Evolutionary conservation across 2,113 vertebrate species (phyloP).

Genomic region (Corydoras maculifer): DNA sequence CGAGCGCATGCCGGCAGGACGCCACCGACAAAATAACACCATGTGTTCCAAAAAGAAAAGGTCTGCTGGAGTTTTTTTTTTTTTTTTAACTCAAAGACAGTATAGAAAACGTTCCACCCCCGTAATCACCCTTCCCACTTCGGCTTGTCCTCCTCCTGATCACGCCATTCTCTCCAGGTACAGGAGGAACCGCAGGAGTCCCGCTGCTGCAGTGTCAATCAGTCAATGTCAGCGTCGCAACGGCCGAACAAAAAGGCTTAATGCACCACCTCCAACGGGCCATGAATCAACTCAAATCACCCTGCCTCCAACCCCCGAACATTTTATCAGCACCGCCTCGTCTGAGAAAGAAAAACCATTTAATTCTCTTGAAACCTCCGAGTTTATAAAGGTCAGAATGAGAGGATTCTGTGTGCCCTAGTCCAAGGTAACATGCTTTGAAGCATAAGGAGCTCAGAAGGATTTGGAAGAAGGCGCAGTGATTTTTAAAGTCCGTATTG

Average conservation of each 20-base stretch:
- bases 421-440: constrained; percentile 22
- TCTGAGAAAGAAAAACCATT: constrained; percentile 7
- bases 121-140: constrained; percentile 15
- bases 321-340: constrained; percentile 18
- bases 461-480: neutral
- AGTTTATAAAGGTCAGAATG: neutral
- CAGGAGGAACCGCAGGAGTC: constrained; percentile 31
- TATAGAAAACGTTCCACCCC: neutral
- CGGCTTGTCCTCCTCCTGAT: constrained; percentile 19
- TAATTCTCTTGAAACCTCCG: constrained; percentile 11
- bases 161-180: constrained; percentile 28
- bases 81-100: too few relatives aligned
- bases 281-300: constrained; percentile 43
- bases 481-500: too few relatives aligned
- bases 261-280: constrained; percentile 14
- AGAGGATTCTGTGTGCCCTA: neutral
- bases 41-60: too few relatives aligned
- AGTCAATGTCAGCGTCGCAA: constrained; percentile 27
- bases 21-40: too few relatives aligned
- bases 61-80: too few relatives aligned
- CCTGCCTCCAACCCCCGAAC: constrained; percentile 6
- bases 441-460: constrained; percentile 1
- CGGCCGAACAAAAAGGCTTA: constrained; percentile 30
- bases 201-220: constrained; percentile 35
- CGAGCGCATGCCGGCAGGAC: too few relatives aligned